phyloP scores from a whole-genome alignment of 2,797 vertebrate species.

The Natrix natrix region DNA sequence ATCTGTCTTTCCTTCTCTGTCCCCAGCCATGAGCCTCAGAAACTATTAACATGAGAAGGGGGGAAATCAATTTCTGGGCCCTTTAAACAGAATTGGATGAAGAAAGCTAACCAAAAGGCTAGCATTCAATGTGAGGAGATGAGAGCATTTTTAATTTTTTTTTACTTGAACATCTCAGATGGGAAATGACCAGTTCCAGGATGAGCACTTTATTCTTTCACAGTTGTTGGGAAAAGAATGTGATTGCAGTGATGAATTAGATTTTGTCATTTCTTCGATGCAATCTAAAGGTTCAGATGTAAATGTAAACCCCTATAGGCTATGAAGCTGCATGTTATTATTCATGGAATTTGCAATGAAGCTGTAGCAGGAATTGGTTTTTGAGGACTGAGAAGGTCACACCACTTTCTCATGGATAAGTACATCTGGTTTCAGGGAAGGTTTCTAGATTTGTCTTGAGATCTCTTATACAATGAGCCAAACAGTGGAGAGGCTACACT shows the following conservation, averaged over 20 bases:
- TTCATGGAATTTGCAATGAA: constrained; percentile 22
- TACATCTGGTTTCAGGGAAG: background rate
- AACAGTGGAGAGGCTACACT: background rate
- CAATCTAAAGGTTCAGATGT: background rate
- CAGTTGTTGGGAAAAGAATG: background rate
- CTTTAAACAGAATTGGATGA: background rate
- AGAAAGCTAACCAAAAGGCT: background rate
- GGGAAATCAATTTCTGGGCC: background rate
- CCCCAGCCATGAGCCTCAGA: background rate
- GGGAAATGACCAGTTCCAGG: background rate
- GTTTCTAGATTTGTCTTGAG: background rate
- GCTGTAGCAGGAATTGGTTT: constrained; percentile 7
- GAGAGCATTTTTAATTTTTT: background rate
- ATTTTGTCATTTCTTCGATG: background rate
- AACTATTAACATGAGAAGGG: background rate
- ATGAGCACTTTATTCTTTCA: background rate
- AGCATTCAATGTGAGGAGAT: background rate
- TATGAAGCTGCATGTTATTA: constrained; percentile 5
- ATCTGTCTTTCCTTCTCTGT: background rate
- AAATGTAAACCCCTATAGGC: background rate
- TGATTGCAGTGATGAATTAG: background rate
- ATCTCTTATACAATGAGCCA: background rate
- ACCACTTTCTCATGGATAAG: background rate
- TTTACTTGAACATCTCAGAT: background rate
- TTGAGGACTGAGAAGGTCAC: background rate